Conservation (phyloP, 2,888 invertebrate species). For the Smittia sp. region DNA sequence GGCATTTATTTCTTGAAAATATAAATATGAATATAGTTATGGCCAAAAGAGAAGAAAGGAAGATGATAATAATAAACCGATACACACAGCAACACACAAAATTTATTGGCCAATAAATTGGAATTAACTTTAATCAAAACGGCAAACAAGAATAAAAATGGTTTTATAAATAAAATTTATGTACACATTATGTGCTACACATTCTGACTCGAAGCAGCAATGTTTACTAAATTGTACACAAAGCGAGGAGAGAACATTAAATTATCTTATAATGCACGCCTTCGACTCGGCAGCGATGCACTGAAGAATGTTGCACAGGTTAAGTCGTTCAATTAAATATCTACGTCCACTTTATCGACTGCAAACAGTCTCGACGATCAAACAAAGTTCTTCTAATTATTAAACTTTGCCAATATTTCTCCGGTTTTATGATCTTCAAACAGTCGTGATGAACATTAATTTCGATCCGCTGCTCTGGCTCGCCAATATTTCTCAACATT, state of each 20-base stretch:
- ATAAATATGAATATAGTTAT: constrained; percentile 22
- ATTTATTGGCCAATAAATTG: constrained; percentile 42
- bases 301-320: not conserved
- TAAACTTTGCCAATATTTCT: not conserved
- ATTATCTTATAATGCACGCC: constrained; percentile 6
- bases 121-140: constrained; percentile 42
- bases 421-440: not conserved
- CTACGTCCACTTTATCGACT: no score
- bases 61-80: constrained; percentile 34
- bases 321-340: no score
- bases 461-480: not conserved
- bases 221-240: constrained; percentile 8
- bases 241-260: constrained; percentile 4
- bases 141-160: constrained; percentile 42
- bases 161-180: constrained; percentile 41
- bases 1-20: constrained; percentile 37
- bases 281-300: not conserved
- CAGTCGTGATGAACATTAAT: constrained; percentile 2
- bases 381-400: not conserved
- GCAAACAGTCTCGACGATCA: no score
- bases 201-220: constrained; percentile 4
- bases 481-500: not conserved
- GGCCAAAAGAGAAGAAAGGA: constrained; percentile 20
- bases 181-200: constrained; percentile 41
- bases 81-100: constrained; percentile 39